Percentiles rank a stretch among this genome's conserved stretches.
phyloP scores from a whole-genome alignment of 2,113 vertebrate genomes.

The Numenius arquata region DNA sequence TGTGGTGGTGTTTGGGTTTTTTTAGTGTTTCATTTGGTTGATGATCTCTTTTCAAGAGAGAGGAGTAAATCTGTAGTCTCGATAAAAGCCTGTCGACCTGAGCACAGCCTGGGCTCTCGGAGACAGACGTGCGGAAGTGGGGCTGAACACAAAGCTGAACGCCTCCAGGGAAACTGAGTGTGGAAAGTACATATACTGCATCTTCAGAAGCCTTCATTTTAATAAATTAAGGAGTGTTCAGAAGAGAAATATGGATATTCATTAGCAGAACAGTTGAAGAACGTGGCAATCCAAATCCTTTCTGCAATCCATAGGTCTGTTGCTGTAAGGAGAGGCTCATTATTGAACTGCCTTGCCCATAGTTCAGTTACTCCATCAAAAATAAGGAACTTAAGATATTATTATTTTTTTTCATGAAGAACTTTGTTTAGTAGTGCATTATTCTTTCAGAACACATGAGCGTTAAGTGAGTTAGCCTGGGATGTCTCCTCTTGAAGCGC shows the following conservation, averaged over 20 bases:
- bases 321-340: background rate
- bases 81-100: background rate
- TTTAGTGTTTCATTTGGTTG: fast-evolving
- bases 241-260: fast-evolving
- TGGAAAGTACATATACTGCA: background rate
- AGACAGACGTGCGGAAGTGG: background rate
- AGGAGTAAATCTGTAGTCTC: background rate
- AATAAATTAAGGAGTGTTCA: background rate
- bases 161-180: no score
- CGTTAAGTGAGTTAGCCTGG: fast-evolving
- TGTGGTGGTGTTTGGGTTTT: background rate
- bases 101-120: fast-evolving
- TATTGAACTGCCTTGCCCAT: background rate
- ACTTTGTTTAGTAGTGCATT: background rate
- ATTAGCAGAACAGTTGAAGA: background rate
- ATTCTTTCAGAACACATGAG: fast-evolving
- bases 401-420: background rate
- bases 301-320: fast-evolving
- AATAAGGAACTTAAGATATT: background rate
- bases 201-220: background rate
- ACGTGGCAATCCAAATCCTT: background rate
- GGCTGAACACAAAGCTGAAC: background rate
- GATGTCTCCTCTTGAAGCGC: background rate
- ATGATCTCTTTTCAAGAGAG: background rate
- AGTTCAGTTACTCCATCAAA: fast-evolving